Evolutionary conservation across 2,113 vertebrate species (phyloP).

Genomic region (Daphoenositta chrysoptera): DNA sequence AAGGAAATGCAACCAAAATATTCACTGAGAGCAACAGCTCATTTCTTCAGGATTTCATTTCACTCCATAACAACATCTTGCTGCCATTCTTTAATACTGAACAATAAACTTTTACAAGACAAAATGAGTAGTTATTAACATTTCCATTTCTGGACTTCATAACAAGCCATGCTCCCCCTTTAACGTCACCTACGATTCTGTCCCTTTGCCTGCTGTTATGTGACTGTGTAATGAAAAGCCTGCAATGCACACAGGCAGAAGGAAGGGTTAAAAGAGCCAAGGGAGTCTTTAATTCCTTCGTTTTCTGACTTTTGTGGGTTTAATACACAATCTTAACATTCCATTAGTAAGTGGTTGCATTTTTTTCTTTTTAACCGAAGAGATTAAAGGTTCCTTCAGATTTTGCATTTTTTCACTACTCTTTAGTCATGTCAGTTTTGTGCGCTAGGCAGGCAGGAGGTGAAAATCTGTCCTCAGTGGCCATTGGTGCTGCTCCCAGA

Average conservation of each 20-base stretch:
- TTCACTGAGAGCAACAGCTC: not conserved
- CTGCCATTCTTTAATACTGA: slow-evolving; percentile 38
- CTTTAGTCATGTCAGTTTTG: not conserved
- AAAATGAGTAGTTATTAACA: slow-evolving; percentile 57
- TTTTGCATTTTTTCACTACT: not conserved
- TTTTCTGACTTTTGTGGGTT: slow-evolving; percentile 71
- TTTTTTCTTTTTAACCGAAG: slow-evolving; percentile 18
- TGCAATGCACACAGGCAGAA: not conserved
- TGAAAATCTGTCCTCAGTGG: not conserved
- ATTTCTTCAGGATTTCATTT: slow-evolving; percentile 54
- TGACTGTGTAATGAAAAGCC: slow-evolving; percentile 39
- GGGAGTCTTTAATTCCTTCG: slow-evolving; percentile 61
- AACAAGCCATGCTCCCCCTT: not conserved
- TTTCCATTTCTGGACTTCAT: slow-evolving; percentile 53
- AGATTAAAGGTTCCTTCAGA: slow-evolving; percentile 42
- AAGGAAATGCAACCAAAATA: not conserved
- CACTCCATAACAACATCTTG: slow-evolving; percentile 13
- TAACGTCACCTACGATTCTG: not conserved
- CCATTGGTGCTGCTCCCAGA: not conserved
- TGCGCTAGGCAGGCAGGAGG: not conserved
- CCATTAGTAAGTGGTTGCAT: slow-evolving; percentile 48
- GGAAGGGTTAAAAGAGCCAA: slow-evolving; percentile 55
- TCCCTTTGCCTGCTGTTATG: not conserved
- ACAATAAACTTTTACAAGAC: slow-evolving; percentile 64
- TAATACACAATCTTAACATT: slow-evolving; percentile 69